Percentiles rank a stretch among this genome's conserved stretches.
Conservation (phyloP, 2,797 vertebrate genomes). For the Notoglanidium macrostoma region DNA sequence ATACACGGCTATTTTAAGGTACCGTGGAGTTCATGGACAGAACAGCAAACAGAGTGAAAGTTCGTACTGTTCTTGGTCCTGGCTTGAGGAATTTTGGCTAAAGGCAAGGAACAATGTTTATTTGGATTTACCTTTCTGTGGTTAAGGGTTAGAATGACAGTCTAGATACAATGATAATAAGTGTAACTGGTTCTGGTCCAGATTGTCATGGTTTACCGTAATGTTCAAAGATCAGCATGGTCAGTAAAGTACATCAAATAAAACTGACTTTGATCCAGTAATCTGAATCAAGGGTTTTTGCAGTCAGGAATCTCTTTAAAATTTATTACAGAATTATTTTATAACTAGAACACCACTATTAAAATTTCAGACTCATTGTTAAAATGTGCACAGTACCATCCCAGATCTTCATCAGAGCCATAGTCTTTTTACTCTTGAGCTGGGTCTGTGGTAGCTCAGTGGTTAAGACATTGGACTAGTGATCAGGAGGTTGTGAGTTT, state of each 20-base stretch:
- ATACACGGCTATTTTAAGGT: neutral
- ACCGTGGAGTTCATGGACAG: neutral
- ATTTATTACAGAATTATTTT: neutral
- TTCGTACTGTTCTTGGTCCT: neutral
- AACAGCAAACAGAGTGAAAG: neutral
- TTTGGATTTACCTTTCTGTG: neutral
- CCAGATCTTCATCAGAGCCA: neutral
- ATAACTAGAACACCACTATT: neutral
- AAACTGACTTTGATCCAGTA: neutral
- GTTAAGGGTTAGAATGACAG: neutral
- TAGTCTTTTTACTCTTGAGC: neutral
- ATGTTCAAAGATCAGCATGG: too few relatives aligned
- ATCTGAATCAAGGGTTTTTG: neutral
- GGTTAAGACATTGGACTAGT: too few relatives aligned
- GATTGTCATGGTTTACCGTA: neutral
- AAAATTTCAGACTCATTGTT: neutral
- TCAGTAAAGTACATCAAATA: neutral
- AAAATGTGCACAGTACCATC: neutral
- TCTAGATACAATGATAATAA: neutral
- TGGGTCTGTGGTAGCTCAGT: too few relatives aligned
- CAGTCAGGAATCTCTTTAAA: neutral
- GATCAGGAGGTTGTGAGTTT: too few relatives aligned
- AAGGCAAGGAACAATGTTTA: neutral
- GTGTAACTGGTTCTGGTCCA: neutral
- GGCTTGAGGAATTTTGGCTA: neutral